These are phyloP conservation scores for Dermatemys mawii DNA, from an alignment of 2,113 vertebrate genomes.

Conservation along the genomic window DNA sequence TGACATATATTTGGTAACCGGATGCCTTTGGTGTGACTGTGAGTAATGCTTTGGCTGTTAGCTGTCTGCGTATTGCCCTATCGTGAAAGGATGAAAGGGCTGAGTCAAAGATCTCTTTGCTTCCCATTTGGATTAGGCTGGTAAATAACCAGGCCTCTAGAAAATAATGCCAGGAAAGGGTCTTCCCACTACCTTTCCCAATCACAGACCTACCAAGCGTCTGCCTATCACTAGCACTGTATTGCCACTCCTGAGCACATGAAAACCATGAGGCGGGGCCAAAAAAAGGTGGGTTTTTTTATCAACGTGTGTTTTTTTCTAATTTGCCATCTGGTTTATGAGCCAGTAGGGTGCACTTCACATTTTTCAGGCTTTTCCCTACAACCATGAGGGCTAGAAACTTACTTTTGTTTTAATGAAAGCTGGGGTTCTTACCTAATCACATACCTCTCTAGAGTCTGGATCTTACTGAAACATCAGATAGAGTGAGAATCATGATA, in stretches of 20 bases:
- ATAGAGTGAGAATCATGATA: neutral
- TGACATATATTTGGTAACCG: constrained; percentile 44
- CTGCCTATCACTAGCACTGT: neutral
- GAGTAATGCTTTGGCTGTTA: constrained; percentile 51
- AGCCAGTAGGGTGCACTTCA: neutral
- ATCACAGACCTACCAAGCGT: neutral
- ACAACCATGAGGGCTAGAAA: neutral
- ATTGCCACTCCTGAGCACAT: neutral
- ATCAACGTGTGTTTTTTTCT: neutral
- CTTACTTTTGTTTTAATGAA: neutral
- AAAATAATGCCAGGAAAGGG: constrained; percentile 30
- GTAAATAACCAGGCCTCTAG: constrained; percentile 15
- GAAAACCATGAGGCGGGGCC: neutral
- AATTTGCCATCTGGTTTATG: neutral
- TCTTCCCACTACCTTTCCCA: constrained; percentile 4
- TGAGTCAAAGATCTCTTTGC: constrained; percentile 21
- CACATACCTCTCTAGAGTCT: neutral
- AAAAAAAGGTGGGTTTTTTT: constrained; percentile 1
- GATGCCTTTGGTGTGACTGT: constrained; percentile 17
- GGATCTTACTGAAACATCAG: neutral
- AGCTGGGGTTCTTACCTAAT: neutral
- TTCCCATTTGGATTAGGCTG: constrained; percentile 59
- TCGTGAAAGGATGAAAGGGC: constrained; percentile 68
- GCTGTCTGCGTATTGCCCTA: constrained; percentile 10
- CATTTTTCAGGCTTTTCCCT: neutral